These are phyloP conservation scores for Cataglyphis livida DNA, from an alignment of 2,888 invertebrate genomes.

Conservation along the genomic window DNA sequence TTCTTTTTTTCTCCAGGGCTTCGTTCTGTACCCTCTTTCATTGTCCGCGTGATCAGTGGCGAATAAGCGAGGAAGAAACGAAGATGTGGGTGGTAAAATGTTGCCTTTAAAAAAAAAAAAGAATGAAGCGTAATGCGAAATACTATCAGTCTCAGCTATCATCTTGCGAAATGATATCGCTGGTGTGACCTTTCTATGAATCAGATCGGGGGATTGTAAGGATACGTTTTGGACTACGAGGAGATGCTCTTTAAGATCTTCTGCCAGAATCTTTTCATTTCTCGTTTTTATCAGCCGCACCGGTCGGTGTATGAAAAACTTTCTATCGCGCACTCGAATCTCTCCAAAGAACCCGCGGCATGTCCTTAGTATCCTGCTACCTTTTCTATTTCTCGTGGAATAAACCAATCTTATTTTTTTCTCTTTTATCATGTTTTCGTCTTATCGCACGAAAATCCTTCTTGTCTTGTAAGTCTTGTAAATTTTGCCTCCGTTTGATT, in stretches of 20 bases:
- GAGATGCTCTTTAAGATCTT: constrained; percentile 62
- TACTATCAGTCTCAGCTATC: background rate
- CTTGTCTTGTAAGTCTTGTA: constrained; percentile 15
- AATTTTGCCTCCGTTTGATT: constrained; percentile 19
- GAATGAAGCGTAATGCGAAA: constrained; percentile 35
- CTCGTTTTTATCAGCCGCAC: constrained; percentile 66
- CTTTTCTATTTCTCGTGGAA: constrained; percentile 25
- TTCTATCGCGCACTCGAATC: constrained; percentile 72
- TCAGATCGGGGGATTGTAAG: background rate
- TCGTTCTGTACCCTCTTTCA: constrained; percentile 30
- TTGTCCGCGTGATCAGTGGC: constrained; percentile 40
- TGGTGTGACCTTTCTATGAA: background rate
- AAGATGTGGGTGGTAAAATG: constrained; percentile 60
- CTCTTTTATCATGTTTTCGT: constrained; percentile 29
- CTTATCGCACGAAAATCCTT: constrained; percentile 70
- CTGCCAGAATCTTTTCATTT: constrained; percentile 62
- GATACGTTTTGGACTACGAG: constrained; percentile 57
- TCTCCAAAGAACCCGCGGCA: constrained; percentile 59
- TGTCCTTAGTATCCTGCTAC: constrained; percentile 50
- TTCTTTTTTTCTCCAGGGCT: constrained; percentile 1
- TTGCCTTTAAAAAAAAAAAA: constrained; percentile 55
- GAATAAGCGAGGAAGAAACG: constrained; percentile 48
- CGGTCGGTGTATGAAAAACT: constrained; percentile 76
- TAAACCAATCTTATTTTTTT: constrained; percentile 52
- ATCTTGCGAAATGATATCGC: background rate